Evolutionary conservation across 2,113 vertebrate species (phyloP).

Genomic region (Columba janthina): DNA sequence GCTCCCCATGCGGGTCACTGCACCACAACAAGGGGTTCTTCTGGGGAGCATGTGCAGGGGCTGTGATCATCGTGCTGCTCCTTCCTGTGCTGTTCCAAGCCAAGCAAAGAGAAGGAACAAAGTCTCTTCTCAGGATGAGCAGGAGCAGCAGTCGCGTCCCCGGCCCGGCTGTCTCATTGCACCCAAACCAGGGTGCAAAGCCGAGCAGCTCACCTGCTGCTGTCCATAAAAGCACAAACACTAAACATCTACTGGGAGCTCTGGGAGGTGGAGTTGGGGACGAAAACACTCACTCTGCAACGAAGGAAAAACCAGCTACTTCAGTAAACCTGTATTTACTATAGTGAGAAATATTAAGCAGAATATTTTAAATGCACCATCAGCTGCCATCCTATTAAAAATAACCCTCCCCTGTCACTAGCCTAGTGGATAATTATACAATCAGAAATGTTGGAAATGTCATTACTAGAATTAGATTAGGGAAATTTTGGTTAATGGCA

Average conservation of each 20-base stretch:
- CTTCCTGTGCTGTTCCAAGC: background rate
- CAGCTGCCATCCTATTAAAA: background rate
- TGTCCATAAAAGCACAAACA: background rate
- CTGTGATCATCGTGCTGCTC: background rate
- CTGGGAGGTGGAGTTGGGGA: background rate
- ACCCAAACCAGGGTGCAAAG: rapidly evolving
- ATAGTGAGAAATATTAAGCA: background rate
- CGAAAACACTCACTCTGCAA: background rate
- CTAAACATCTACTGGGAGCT: background rate
- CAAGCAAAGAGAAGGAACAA: background rate
- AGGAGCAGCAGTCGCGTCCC: background rate
- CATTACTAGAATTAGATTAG: background rate
- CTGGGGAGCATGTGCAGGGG: background rate
- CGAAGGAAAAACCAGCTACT: background rate
- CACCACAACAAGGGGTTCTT: background rate
- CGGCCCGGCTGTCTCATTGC: background rate
- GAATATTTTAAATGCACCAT: background rate
- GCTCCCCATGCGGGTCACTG: background rate
- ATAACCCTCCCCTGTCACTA: background rate
- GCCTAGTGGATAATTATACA: background rate
- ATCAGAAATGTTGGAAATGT: background rate
- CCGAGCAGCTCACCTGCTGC: background rate
- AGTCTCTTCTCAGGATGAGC: background rate
- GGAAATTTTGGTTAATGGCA: background rate
- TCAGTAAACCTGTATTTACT: conserved; percentile 2